Base-by-base conservation (phyloP, 2,113 vertebrate species). In the Pleuronectes platessa region DNA sequence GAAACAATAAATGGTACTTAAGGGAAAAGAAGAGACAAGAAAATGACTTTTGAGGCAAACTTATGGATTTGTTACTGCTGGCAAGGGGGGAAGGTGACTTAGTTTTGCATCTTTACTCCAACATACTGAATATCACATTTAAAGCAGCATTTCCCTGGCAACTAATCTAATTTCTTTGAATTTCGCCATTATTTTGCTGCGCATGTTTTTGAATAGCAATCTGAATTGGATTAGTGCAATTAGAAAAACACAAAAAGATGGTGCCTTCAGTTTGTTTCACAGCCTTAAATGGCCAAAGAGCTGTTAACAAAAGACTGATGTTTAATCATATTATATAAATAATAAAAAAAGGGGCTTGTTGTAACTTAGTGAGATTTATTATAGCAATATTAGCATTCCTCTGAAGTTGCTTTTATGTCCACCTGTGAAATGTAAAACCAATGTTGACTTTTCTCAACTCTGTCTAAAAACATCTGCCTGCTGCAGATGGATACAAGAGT, bases 1-100 rank as follows among this genome's bases (percentile, higher is more conserved):
- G 62, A 47, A 85, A 76, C 51, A 65, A 70, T 66, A 79, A 66
- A 66, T 49, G 3, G n/a, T 47, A 69, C 63, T 62, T 59, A 37
- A 51, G 55, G 75, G 68, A 63, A 73, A 74, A 71, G 10, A 35
- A 47, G 15, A 81, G 64, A 72, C 54, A 61, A 59, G 18, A 59
- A 56, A 58, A 59, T 31, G 17, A 42, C 65, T 74, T 78, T 42
- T 31, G 37, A 66, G n/a, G n/a, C 49, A 71, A 68, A 68, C 37
- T 62, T 35, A 11, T 3, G 0, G 49, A 59, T 76, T 3, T 61
- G 67, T 65, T 37, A 8, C 37, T 26, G 35, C 23, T 68, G 14
- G 68, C 20, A 49, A 74, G 18, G 0, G 2, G 73, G 17, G 47
- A 62, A 67, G 58, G 45, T 59, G 40, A 69, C 17, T 49, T 24